Conservation (phyloP, 1,140 invertebrate genomes). For the Euglossa dilemma region DNA sequence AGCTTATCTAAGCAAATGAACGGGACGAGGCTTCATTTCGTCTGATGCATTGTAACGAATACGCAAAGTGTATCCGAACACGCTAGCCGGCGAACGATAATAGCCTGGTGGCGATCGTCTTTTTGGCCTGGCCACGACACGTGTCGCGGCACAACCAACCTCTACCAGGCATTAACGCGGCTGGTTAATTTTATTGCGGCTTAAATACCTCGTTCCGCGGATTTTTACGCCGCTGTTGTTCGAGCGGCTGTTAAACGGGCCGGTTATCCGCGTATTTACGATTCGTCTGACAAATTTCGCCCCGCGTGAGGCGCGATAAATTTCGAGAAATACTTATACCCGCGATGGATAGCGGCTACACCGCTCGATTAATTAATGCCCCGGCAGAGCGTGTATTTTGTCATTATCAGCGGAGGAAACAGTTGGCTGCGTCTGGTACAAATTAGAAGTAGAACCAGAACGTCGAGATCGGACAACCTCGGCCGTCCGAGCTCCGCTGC, state of each 20-base stretch:
- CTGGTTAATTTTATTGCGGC: background rate
- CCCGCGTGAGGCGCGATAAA: background rate
- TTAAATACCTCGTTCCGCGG: background rate
- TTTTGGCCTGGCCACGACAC: constrained; percentile 39
- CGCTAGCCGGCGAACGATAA: constrained; percentile 62
- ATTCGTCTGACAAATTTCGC: constrained; percentile 26
- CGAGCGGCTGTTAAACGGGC: background rate
- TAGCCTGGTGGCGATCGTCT: constrained; percentile 20
- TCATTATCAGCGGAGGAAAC: background rate
- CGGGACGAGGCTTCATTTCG: constrained; percentile 74
- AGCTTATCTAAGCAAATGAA: constrained; percentile 77
- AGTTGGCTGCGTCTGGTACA: background rate
- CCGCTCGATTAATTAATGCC: background rate
- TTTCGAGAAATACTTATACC: background rate
- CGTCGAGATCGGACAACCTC: background rate
- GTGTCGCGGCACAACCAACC: constrained; percentile 27
- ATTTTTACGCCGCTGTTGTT: background rate
- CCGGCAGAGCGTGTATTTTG: constrained; percentile 1
- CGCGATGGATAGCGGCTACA: background rate
- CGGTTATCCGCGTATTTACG: background rate
- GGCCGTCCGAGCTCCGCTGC: background rate
- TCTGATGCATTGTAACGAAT: constrained; percentile 73
- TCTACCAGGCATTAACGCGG: background rate
- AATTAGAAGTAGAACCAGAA: constrained; percentile 22
- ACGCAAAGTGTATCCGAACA: constrained; percentile 73